Evolutionary conservation across 64 coral and sea anemone genomes (phyloP).

Genomic region (Stylophora pistillata): DNA sequence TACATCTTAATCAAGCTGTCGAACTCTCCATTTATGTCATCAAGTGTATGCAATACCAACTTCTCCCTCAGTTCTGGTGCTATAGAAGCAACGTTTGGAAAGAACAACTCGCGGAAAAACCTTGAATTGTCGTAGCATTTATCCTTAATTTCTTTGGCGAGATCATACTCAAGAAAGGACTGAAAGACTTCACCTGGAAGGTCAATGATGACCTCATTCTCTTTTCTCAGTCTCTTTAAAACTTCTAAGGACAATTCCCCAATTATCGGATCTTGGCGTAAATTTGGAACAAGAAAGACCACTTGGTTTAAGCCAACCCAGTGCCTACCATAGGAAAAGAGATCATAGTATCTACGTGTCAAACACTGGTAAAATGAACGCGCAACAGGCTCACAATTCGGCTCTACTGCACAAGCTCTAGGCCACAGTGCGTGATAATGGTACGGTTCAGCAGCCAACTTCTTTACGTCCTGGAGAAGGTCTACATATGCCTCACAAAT

Average conservation of each 20-base stretch:
- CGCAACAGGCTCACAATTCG: constrained; percentile 36
- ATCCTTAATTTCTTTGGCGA: background rate
- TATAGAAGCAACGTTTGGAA: constrained; percentile 49
- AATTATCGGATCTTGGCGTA: constrained; percentile 30
- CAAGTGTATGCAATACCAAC: constrained; percentile 56
- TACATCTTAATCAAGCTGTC: constrained; percentile 8
- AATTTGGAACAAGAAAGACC: constrained; percentile 56
- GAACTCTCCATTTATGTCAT: constrained; percentile 30
- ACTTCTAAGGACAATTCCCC: constrained; percentile 57
- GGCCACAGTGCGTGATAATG: constrained; percentile 78
- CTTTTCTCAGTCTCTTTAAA: constrained; percentile 34
- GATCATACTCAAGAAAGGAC: constrained; percentile 33
- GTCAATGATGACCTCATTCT: constrained; percentile 45
- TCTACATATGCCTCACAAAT: constrained; percentile 56
- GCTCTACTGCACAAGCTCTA: constrained; percentile 4
- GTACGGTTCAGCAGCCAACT: background rate
- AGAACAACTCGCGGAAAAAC: constrained; percentile 60
- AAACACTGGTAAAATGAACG: constrained; percentile 61
- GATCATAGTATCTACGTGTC: background rate
- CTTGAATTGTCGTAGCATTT: constrained; percentile 38
- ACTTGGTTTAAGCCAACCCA: constrained; percentile 56
- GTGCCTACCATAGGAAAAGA: constrained; percentile 64
- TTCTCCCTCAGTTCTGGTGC: constrained; percentile 8
- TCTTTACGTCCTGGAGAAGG: constrained; percentile 59
- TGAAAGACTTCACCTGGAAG: constrained; percentile 57